These are phyloP conservation scores for Colinus virginianus DNA, from an alignment of 2,113 vertebrate species.

Conservation along the genomic window DNA sequence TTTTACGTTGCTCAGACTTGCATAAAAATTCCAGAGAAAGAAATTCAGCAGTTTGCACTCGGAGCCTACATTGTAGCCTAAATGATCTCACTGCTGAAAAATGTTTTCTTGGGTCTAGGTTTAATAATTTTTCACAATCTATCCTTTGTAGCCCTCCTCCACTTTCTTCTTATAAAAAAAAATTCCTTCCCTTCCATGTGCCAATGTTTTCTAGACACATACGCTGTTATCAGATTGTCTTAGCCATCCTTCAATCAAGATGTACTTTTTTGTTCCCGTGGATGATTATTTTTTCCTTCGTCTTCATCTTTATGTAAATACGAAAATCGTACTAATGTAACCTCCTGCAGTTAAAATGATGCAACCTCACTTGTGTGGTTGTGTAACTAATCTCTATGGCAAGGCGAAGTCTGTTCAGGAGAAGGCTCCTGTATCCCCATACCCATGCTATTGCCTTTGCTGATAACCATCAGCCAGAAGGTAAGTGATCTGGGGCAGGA, in stretches of 20 bases:
- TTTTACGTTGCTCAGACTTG: neutral
- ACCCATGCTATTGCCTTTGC: neutral
- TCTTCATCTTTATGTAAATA: constrained; percentile 66
- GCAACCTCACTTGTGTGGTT: neutral
- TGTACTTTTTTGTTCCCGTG: constrained; percentile 64
- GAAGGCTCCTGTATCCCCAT: neutral
- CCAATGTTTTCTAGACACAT: constrained; percentile 58
- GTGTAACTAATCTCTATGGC: constrained; percentile 48
- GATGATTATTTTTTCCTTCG: constrained; percentile 20
- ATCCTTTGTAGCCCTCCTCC: constrained; percentile 48
- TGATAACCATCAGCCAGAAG: neutral
- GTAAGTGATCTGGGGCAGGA: constrained; percentile 1
- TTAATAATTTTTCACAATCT: constrained; percentile 62
- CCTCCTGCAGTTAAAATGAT: constrained; percentile 41
- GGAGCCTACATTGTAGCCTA: constrained; percentile 8
- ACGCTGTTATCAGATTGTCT: constrained; percentile 68
- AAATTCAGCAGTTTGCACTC: constrained; percentile 25
- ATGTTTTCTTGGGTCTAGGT: constrained; percentile 54
- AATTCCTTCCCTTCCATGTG: constrained; percentile 45
- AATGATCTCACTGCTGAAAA: constrained; percentile 52
- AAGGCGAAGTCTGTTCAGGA: constrained; percentile 8
- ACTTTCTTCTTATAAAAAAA: constrained; percentile 45
- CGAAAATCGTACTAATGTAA: constrained; percentile 61
- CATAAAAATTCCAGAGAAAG: neutral
- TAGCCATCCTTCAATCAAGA: constrained; percentile 69